A percentile compares a stretch with the other conserved stretches of the same genome.
Conservation (phyloP, 2,888 invertebrate genomes). For the Nebria salina region DNA sequence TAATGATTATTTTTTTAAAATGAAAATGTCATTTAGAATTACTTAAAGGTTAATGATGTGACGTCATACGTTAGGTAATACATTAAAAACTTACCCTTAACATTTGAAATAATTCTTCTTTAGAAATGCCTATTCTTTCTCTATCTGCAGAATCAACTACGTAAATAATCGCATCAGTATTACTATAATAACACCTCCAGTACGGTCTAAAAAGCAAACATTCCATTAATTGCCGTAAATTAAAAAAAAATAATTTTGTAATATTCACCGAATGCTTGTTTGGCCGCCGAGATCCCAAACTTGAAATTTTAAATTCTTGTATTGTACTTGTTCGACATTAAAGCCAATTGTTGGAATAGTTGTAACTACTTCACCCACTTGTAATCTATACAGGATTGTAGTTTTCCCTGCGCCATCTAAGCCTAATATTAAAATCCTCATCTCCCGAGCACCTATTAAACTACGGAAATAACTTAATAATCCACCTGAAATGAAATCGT, state of each 20-base stretch:
- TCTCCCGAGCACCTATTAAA: constrained; percentile 95
- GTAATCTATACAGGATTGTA: constrained; percentile 96
- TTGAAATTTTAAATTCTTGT: constrained; percentile 99
- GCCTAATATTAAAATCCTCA: constrained; percentile 97
- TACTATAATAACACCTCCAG: constrained; percentile 99
- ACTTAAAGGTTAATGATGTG: too few relatives aligned
- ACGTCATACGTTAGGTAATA: too few relatives aligned
- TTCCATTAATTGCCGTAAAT: constrained; percentile 20
- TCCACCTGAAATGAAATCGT: constrained; percentile 77
- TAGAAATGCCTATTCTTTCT: constrained; percentile 98
- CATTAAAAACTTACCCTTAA: constrained; percentile 76
- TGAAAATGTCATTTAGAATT: too few relatives aligned
- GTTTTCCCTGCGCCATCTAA: constrained; percentile 99
- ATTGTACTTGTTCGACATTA: constrained; percentile 99
- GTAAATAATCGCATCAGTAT: constrained; percentile 99
- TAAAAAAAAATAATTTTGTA: constrained; percentile 20
- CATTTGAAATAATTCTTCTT: constrained; percentile 98
- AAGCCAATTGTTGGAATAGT: constrained; percentile 99
- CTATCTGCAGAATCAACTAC: constrained; percentile 99
- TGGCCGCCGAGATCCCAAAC: constrained; percentile 99
- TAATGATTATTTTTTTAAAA: background rate
- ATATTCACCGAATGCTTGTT: constrained; percentile 87
- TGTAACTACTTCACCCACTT: constrained; percentile 98
- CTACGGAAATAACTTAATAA: constrained; percentile 96
- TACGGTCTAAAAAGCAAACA: constrained; percentile 81